Percentiles rank a stretch among this genome's conserved stretches.
phyloP scores from a whole-genome alignment of 2,797 vertebrate genomes.

The Bovichtus diacanthus region DNA sequence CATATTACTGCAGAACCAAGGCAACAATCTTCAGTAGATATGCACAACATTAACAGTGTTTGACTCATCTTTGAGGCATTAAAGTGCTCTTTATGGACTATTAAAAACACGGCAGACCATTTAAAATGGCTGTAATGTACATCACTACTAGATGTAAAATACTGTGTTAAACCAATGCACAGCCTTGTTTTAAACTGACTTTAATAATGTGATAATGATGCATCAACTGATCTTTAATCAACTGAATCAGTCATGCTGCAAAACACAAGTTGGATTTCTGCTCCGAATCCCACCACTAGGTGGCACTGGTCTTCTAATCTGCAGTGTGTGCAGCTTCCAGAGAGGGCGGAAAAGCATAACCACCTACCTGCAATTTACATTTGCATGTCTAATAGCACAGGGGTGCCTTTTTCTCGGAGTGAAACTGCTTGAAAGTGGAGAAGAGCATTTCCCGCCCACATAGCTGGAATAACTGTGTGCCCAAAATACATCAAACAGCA shows the following conservation, averaged over 20 bases:
- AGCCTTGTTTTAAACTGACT: neutral
- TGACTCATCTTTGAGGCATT: neutral
- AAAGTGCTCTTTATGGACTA: conserved; percentile 1
- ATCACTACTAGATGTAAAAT: conserved; percentile 7
- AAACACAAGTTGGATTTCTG: conserved; percentile 2
- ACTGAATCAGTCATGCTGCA: conserved; percentile 18
- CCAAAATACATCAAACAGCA: conserved; percentile 48
- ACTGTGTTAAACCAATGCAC: neutral
- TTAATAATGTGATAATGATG: conserved; percentile 36
- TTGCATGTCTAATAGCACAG: conserved; percentile 75
- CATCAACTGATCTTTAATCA: conserved; percentile 35
- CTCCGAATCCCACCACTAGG: conserved; percentile 67
- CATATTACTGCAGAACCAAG: neutral
- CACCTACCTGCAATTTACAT: conserved; percentile 79
- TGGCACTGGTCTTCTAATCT: conserved; percentile 81
- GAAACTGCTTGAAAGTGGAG: conserved; percentile 63
- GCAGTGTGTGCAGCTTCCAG: conserved; percentile 35
- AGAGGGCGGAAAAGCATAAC: conserved; percentile 69
- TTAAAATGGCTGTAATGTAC: conserved; percentile 3
- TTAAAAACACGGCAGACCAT: neutral
- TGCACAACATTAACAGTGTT: neutral
- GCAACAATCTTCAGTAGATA: neutral
- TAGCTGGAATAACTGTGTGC: conserved; percentile 55
- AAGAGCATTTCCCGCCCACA: conserved; percentile 74
- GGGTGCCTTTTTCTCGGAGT: conserved; percentile 61